A percentile compares a stretch with the other conserved stretches of the same genome.
Conservation (phyloP, 2,888 invertebrate genomes). For the Netelia melanura region DNA sequence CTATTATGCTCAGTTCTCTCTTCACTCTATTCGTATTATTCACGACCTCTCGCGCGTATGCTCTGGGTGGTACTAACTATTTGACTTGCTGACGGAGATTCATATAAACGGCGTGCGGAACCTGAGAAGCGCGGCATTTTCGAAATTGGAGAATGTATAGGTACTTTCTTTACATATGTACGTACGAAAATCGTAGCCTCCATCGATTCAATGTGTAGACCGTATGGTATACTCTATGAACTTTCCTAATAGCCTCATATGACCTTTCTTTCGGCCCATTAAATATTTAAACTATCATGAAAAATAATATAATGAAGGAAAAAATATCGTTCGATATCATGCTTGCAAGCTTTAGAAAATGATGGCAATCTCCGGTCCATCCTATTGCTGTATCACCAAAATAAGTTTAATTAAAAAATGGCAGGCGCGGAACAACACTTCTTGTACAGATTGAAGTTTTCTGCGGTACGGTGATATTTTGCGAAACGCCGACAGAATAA, state of each 20-base stretch:
- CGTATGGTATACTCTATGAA: constrained; percentile 63
- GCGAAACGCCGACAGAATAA: neutral
- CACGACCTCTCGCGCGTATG: too few relatives aligned
- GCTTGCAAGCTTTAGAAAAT: constrained; percentile 76
- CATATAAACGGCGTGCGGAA: too few relatives aligned
- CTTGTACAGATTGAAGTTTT: constrained; percentile 76
- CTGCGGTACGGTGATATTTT: constrained; percentile 30
- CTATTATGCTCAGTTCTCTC: too few relatives aligned
- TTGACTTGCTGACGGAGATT: too few relatives aligned
- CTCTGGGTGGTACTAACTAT: too few relatives aligned
- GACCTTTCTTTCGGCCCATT: constrained; percentile 10
- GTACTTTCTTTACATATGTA: too few relatives aligned
- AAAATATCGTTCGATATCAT: constrained; percentile 44
- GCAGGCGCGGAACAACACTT: constrained; percentile 76
- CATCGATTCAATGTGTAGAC: constrained; percentile 53
- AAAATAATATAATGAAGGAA: constrained; percentile 17
- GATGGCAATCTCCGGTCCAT: constrained; percentile 78
- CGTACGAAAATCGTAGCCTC: constrained; percentile 73
- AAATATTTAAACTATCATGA: constrained; percentile 11
- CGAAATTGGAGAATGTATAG: too few relatives aligned
- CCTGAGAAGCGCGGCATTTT: too few relatives aligned
- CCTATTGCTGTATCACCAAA: constrained; percentile 36
- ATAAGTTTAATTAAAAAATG: constrained; percentile 1
- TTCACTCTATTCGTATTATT: too few relatives aligned
- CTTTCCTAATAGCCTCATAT: constrained; percentile 61